Conservation (phyloP, 1,140 invertebrate genomes). For the Drosophila carrolli region DNA sequence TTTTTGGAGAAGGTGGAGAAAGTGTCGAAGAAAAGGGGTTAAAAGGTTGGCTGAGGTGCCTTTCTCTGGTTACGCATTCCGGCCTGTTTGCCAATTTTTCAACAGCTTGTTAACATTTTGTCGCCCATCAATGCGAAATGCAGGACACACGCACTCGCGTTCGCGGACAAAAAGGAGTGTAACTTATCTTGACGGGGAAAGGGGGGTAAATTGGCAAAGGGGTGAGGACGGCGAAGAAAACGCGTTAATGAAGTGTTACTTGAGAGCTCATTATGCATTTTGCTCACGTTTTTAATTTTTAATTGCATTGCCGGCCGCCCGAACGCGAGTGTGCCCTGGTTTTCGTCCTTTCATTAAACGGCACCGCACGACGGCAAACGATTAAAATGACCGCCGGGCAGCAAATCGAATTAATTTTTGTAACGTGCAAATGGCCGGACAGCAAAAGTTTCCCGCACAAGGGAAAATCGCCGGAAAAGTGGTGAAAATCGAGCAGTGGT, state of each 20-base stretch:
- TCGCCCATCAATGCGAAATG: slow-evolving; percentile 65
- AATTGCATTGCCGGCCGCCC: slow-evolving; percentile 62
- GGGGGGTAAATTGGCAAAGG: neutral
- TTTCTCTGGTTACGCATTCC: slow-evolving; percentile 57
- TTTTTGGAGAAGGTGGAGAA: neutral
- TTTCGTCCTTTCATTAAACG: slow-evolving; percentile 72
- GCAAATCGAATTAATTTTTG: slow-evolving; percentile 84
- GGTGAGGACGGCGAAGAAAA: slow-evolving; percentile 43
- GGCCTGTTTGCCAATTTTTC: slow-evolving; percentile 74
- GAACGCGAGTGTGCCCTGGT: slow-evolving; percentile 29
- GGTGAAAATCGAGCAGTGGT: neutral
- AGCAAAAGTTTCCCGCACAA: slow-evolving; percentile 45
- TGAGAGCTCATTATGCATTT: slow-evolving; percentile 80
- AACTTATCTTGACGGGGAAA: slow-evolving; percentile 42
- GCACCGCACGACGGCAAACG: slow-evolving; percentile 64
- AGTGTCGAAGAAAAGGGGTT: neutral
- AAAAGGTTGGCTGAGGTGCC: slow-evolving; percentile 1
- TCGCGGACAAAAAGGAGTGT: slow-evolving; percentile 17
- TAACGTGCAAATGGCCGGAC: slow-evolving; percentile 77
- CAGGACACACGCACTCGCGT: neutral
- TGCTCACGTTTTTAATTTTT: slow-evolving; percentile 79
- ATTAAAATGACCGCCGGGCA: slow-evolving; percentile 82
- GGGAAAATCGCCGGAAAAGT: slow-evolving; percentile 18
- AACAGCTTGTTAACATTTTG: slow-evolving; percentile 83
- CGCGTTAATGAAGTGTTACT: slow-evolving; percentile 80